Percentiles rank a stretch among this genome's conserved stretches.
Evolutionary conservation across 2,888 invertebrate genomes (phyloP).

Genomic region (Pseudococcus jackbeardsleyi): DNA sequence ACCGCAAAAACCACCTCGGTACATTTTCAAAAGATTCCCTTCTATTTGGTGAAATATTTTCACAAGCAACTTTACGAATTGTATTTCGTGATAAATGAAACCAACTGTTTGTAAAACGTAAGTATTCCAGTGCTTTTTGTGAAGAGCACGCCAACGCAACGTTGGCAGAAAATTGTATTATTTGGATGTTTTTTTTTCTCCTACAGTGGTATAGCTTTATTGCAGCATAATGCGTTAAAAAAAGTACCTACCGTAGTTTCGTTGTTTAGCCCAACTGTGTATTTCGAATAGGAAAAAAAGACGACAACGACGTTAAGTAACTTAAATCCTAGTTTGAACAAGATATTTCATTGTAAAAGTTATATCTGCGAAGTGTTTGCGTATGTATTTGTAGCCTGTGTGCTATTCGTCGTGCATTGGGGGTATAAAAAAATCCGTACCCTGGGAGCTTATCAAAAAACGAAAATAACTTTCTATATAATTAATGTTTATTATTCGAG

Average conservation of each 20-base stretch:
- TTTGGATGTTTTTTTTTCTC: slow-evolving; percentile 10
- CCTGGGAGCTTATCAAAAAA: slow-evolving; percentile 31
- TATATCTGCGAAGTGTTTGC: slow-evolving; percentile 15
- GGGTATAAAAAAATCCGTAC: slow-evolving; percentile 15
- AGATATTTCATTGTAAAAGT: slow-evolving; percentile 54
- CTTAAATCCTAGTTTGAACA: slow-evolving; percentile 43
- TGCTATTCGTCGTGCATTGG: background rate
- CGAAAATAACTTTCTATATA: slow-evolving; percentile 36
- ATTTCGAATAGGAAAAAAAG: background rate
- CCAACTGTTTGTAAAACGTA: slow-evolving; percentile 13
- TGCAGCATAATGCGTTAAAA: slow-evolving; percentile 26
- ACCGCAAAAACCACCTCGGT: background rate
- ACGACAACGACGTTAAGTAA: slow-evolving; percentile 25
- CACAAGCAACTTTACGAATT: background rate
- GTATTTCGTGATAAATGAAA: slow-evolving; percentile 13
- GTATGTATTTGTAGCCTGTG: background rate
- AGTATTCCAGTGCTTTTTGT: background rate
- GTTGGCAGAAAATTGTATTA: slow-evolving; percentile 23
- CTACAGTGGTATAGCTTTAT: slow-evolving; percentile 1
- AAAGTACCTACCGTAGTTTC: background rate
- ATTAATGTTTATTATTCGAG: slow-evolving; percentile 29
- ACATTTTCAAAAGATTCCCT: background rate
- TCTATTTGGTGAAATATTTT: background rate
- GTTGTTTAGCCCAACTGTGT: background rate
- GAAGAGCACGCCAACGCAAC: background rate